phyloP scores from a whole-genome alignment of 1,140 invertebrate genomes.

The Leptopilina boulardi region DNA sequence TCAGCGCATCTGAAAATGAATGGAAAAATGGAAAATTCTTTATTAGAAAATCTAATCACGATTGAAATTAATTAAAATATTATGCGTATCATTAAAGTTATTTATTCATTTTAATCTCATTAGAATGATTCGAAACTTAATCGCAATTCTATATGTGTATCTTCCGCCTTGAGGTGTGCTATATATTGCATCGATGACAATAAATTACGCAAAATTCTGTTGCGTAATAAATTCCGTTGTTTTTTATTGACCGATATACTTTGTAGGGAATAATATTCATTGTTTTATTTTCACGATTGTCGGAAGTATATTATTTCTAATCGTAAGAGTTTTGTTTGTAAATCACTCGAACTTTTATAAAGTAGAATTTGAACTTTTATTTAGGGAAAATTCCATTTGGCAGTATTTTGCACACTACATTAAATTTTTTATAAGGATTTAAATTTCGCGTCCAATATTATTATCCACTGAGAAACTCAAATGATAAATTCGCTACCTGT shows the following conservation, averaged over 20 bases:
- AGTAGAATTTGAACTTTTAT: too few relatives aligned
- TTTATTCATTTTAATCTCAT: slow-evolving; percentile 10
- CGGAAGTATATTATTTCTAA: too few relatives aligned
- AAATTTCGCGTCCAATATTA: too few relatives aligned
- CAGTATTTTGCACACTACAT: too few relatives aligned
- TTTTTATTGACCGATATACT: neutral
- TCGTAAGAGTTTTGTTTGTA: too few relatives aligned
- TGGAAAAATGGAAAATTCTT: slow-evolving; percentile 21
- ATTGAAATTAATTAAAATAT: neutral
- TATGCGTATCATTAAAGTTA: neutral
- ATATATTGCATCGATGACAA: slow-evolving; percentile 4
- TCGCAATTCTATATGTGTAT: neutral
- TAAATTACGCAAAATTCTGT: neutral
- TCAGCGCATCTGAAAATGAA: slow-evolving; percentile 40
- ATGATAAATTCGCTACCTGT: too few relatives aligned
- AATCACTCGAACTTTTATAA: too few relatives aligned
- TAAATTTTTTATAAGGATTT: too few relatives aligned
- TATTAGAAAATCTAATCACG: neutral
- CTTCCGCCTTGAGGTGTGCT: slow-evolving; percentile 8
- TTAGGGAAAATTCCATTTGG: too few relatives aligned
- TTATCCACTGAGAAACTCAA: too few relatives aligned
- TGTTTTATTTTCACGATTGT: neutral
- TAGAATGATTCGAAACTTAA: neutral
- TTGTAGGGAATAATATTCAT: neutral
- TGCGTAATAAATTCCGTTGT: neutral